Evolutionary conservation across 2,888 invertebrate genomes (phyloP).

Genomic region (Drosophila differens): DNA sequence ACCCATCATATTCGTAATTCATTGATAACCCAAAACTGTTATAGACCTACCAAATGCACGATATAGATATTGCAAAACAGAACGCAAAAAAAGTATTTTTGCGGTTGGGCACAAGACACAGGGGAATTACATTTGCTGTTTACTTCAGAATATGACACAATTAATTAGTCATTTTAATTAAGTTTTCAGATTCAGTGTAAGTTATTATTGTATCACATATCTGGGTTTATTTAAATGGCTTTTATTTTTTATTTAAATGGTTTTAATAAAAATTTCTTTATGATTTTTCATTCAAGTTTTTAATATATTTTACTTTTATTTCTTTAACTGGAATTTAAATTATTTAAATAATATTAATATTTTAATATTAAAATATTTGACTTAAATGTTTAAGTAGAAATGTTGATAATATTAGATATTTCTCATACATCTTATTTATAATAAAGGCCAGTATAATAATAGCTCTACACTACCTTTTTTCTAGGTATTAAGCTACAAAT

Average conservation of each 20-base stretch:
- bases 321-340: neutral
- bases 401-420: neutral
- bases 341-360: too few species aligned
- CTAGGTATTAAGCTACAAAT: conserved; percentile 86
- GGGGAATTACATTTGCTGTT: conserved; percentile 49
- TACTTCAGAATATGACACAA: conserved; percentile 58
- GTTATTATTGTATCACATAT: neutral
- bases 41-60: conserved; percentile 42
- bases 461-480: conserved; percentile 22
- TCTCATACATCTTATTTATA: neutral
- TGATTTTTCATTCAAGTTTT: neutral
- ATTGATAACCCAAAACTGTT: conserved; percentile 50
- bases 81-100: conserved; percentile 1
- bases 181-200: neutral
- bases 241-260: neutral
- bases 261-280: neutral
- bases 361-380: neutral
- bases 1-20: conserved; percentile 48
- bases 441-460: neutral
- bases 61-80: conserved; percentile 47
- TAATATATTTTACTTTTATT: neutral
- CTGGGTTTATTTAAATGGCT: neutral
- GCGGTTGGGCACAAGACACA: neutral
- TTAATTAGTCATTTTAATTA: conserved; percentile 43
- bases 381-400: neutral